Percentiles rank a stretch among this genome's conserved stretches.
Conservation (phyloP, 2,888 invertebrate genomes). For the Acanthosepion lycidas region DNA sequence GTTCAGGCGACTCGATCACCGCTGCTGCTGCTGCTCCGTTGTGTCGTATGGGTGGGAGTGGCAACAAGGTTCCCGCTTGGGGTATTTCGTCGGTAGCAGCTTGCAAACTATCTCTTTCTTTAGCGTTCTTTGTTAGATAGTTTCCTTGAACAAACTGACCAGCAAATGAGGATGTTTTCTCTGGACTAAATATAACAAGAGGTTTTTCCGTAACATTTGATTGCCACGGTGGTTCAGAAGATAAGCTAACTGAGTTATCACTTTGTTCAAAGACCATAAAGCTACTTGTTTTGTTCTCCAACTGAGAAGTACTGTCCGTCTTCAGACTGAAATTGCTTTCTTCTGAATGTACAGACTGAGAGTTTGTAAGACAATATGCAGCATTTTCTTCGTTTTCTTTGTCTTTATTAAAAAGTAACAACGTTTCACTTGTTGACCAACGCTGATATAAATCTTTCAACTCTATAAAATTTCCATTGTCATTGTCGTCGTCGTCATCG, state of each 20-base stretch:
- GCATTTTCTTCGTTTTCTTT: background rate
- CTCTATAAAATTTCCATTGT: background rate
- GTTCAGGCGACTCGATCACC: background rate
- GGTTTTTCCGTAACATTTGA: background rate
- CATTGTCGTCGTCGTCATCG: background rate
- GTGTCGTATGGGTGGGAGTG: background rate
- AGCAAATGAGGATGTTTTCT: background rate
- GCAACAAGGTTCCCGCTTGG: background rate
- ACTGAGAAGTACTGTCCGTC: background rate
- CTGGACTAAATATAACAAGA: background rate
- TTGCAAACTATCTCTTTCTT: background rate
- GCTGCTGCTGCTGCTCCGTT: background rate
- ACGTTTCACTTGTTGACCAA: background rate
- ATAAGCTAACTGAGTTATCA: background rate
- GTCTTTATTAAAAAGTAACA: background rate
- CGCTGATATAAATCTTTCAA: background rate
- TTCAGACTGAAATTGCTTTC: background rate
- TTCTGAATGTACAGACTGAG: no score
- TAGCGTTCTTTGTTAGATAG: background rate
- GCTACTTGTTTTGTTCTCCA: background rate
- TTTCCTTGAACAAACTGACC: background rate
- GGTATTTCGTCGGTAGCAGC: background rate
- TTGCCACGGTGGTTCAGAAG: background rate
- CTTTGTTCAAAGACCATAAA: background rate
- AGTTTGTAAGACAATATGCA: background rate